phyloP scores from a whole-genome alignment of 2,888 invertebrate species.

The Nebria salina region DNA sequence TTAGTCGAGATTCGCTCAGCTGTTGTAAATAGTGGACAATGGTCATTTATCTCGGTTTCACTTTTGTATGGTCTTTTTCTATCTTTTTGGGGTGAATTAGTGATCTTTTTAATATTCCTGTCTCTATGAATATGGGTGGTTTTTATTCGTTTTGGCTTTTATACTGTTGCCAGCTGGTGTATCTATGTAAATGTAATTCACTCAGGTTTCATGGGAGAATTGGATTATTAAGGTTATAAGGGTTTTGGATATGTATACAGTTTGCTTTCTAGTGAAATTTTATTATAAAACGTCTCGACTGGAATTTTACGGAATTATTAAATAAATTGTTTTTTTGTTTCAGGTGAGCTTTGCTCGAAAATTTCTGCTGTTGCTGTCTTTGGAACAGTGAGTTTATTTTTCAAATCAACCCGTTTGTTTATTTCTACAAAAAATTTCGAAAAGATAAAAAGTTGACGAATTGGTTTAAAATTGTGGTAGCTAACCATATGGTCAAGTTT shows the following conservation, averaged over 20 bases:
- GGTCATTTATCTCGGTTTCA: background rate
- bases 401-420: background rate
- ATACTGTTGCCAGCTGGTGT: background rate
- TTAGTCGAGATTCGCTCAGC: conserved; percentile 13
- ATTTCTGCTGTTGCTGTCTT: conserved; percentile 2
- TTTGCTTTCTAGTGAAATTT: background rate
- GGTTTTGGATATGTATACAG: background rate
- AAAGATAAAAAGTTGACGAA: too few relatives aligned
- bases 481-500: too few relatives aligned
- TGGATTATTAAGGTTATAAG: background rate
- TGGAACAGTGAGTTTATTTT: conserved; percentile 4
- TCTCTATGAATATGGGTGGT: background rate
- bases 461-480: too few relatives aligned
- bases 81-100: background rate
- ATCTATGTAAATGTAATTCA: background rate
- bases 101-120: background rate
- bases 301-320: background rate
- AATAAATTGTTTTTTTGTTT: conserved; percentile 14
- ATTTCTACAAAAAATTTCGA: too few relatives aligned
- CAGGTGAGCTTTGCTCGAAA: conserved; percentile 7
- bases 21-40: conserved; percentile 18
- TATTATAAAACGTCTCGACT: too few relatives aligned
- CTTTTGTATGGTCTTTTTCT: background rate
- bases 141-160: background rate
- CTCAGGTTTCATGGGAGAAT: background rate